Conservation (phyloP, 2,113 vertebrate genomes). For the Zosterops hypoxanthus region DNA sequence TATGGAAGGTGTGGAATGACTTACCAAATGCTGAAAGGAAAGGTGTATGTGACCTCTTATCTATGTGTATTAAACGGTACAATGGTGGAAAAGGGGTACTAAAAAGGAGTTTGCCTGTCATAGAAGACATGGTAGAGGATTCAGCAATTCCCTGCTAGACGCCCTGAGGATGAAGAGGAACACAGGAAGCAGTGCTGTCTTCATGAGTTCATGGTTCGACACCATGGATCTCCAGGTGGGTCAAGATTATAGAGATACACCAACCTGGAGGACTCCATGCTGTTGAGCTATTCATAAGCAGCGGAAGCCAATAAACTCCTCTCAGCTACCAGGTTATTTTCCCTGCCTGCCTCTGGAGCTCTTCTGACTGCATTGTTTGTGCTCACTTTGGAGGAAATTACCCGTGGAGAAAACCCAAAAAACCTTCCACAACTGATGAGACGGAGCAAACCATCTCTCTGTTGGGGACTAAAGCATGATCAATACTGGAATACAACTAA, state of each 20-base stretch:
- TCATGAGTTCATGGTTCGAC: conserved; percentile 77
- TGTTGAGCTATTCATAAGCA: conserved; percentile 80
- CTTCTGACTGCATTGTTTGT: not conserved
- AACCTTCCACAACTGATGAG: not conserved
- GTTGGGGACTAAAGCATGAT: not conserved
- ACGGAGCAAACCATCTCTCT: not conserved
- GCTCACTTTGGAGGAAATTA: not conserved
- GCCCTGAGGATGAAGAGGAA: conserved; percentile 62
- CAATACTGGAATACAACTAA: not conserved
- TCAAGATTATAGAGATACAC: conserved; percentile 80
- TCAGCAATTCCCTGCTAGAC: not conserved
- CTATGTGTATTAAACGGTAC: not conserved
- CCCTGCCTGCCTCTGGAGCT: not conserved
- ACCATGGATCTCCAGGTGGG: conserved; percentile 86
- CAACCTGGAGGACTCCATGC: conserved; percentile 85
- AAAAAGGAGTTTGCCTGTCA: not conserved
- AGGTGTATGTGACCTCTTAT: not conserved
- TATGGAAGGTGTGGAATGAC: not conserved
- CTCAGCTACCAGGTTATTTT: conserved; percentile 2
- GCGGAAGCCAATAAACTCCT: conserved; percentile 50
- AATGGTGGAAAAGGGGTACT: not conserved
- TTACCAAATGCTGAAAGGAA: not conserved
- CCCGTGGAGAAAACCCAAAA: not conserved
- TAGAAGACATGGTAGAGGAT: not conserved
- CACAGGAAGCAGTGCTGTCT: conserved; percentile 49